Conservation (phyloP, 2,888 invertebrate genomes). For the Osedax frankpressi region DNA sequence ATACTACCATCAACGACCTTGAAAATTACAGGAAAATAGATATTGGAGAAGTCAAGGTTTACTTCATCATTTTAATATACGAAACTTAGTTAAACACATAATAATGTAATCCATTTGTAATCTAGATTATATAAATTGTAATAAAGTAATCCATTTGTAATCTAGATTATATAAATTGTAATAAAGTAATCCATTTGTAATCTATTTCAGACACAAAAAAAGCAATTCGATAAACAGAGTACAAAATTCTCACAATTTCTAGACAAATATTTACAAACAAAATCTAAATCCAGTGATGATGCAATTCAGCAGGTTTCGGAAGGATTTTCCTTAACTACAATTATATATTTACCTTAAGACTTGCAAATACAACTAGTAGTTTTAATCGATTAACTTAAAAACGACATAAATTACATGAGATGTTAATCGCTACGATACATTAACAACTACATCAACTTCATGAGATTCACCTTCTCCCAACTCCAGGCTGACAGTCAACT, state of each 20-base stretch:
- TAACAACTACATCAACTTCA: no score
- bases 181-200: not conserved
- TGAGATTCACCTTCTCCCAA: no score
- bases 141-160: not conserved
- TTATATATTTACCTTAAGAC: no score
- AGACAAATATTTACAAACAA: not conserved
- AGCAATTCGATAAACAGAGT: not conserved
- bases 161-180: not conserved
- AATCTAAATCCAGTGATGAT: not conserved
- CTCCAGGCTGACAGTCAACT: not conserved
- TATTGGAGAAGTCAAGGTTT: not conserved
- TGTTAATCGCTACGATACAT: no score
- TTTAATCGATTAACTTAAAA: no score
- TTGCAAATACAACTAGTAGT: no score
- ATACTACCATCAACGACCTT: not conserved
- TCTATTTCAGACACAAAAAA: not conserved
- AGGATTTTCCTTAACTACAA: no score
- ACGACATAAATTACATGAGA: no score
- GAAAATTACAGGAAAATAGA: not conserved
- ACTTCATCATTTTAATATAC: not conserved
- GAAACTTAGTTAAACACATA: no score
- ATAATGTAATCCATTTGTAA: not conserved
- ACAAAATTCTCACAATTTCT: not conserved
- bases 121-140: not conserved
- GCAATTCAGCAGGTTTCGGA: not conserved